Evolutionary conservation across 1,140 invertebrate species (phyloP).

Genomic region (Trigoniulus corallinus): DNA sequence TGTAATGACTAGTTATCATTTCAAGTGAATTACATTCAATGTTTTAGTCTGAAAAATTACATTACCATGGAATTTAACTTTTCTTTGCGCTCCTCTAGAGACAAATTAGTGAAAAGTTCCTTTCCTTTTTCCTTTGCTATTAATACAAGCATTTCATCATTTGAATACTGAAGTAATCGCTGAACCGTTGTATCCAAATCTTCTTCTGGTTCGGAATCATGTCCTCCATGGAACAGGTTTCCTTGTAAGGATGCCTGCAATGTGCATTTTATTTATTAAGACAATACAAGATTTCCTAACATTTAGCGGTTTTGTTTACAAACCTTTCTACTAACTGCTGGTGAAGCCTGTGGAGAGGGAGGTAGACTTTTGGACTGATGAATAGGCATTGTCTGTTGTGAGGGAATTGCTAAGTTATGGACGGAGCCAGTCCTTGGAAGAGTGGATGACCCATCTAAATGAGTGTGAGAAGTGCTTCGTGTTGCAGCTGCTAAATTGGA

Average conservation of each 20-base stretch:
- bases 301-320: too few species aligned
- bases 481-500: constrained; percentile 28
- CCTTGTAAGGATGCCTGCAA: constrained; percentile 23
- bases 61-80: constrained; percentile 26
- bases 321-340: constrained; percentile 37
- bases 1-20: constrained; percentile 23
- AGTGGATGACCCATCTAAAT: constrained; percentile 19
- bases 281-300: too few species aligned
- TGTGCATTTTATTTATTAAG: constrained; percentile 4
- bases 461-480: too few species aligned
- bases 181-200: constrained; percentile 25
- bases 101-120: constrained; percentile 41
- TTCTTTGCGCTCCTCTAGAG: constrained; percentile 18
- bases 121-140: constrained; percentile 58
- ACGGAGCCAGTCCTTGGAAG: constrained; percentile 41
- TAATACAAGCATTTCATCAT: constrained; percentile 56
- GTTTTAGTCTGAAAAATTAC: not conserved
- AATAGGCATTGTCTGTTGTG: constrained; percentile 28
- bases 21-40: constrained; percentile 5
- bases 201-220: constrained; percentile 17
- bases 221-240: constrained; percentile 14
- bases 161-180: constrained; percentile 21
- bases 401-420: constrained; percentile 31
- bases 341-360: constrained; percentile 55
- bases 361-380: constrained; percentile 53